Conservation (phyloP, 2,797 vertebrate genomes). For the Forpus xanthops region DNA sequence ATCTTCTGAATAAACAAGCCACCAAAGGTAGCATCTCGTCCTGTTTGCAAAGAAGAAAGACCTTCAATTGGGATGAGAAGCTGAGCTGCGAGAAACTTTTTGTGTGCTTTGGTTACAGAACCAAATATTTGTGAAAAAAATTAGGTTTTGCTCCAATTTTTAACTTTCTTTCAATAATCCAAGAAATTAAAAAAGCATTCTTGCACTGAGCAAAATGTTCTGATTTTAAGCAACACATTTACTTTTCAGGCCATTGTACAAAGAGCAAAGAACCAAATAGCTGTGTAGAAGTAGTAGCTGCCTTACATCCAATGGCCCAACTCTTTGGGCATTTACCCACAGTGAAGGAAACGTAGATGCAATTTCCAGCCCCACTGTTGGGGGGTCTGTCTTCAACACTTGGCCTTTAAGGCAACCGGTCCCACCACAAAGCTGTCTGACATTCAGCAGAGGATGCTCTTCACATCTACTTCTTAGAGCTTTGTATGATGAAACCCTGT, state of each 20-base stretch:
- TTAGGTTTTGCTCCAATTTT: neutral
- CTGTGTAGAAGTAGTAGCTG: neutral
- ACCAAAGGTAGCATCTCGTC: neutral
- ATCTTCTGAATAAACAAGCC: neutral
- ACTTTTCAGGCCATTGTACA: neutral
- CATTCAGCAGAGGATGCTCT: neutral
- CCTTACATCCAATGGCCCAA: neutral
- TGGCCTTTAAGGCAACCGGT: neutral
- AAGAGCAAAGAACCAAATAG: neutral
- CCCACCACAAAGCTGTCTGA: neutral
- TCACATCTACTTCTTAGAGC: neutral
- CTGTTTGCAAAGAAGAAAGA: neutral
- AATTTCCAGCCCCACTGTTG: neutral
- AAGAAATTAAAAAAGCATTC: neutral
- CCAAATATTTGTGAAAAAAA: constrained; percentile 26
- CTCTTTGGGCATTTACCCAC: neutral
- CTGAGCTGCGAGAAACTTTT: neutral
- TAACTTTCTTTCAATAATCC: constrained; percentile 20
- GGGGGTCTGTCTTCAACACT: neutral
- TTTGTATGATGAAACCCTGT: neutral
- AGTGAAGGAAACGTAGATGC: neutral
- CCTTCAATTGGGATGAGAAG: neutral
- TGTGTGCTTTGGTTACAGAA: constrained; percentile 17
- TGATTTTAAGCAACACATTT: constrained; percentile 12
- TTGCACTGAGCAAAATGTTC: neutral